phyloP scores from a whole-genome alignment of 2,888 invertebrate species.

The Dynastes grantii region DNA sequence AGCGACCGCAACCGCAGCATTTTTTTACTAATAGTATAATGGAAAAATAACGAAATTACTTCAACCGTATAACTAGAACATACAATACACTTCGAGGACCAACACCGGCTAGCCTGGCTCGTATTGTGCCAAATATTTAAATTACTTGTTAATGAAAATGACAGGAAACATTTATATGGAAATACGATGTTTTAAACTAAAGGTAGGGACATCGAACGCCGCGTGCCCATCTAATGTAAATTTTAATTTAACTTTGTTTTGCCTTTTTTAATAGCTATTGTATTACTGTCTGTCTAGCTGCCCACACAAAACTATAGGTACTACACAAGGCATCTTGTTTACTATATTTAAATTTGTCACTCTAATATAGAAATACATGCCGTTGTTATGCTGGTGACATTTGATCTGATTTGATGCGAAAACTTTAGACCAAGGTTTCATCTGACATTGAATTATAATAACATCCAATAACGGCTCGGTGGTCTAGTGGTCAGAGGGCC shows the following conservation, averaged over 20 bases:
- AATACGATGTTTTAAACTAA: conserved; percentile 30
- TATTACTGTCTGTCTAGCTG: no score
- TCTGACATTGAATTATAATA: no score
- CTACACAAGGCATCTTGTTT: no score
- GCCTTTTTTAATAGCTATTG: background rate
- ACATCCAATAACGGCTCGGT: no score
- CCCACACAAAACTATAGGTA: no score
- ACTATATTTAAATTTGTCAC: no score
- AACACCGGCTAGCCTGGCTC: conserved; percentile 2
- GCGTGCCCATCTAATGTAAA: conserved; percentile 14
- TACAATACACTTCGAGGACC: background rate
- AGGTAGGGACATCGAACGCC: conserved; percentile 19
- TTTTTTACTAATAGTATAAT: conserved; percentile 23
- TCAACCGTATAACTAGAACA: conserved; percentile 7
- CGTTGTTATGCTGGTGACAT: no score
- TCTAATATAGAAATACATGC: no score
- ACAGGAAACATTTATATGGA: conserved; percentile 45
- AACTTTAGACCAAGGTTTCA: no score
- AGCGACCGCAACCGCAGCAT: background rate
- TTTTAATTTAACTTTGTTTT: conserved; percentile 32
- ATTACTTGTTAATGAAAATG: conserved; percentile 42
- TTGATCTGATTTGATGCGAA: no score
- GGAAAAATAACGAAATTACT: conserved; percentile 28
- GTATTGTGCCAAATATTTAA: conserved; percentile 38
- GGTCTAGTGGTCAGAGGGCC: no score